These are phyloP conservation scores for Bombus balteatus DNA, from an alignment of 1,140 invertebrate genomes.

Conservation along the genomic window DNA sequence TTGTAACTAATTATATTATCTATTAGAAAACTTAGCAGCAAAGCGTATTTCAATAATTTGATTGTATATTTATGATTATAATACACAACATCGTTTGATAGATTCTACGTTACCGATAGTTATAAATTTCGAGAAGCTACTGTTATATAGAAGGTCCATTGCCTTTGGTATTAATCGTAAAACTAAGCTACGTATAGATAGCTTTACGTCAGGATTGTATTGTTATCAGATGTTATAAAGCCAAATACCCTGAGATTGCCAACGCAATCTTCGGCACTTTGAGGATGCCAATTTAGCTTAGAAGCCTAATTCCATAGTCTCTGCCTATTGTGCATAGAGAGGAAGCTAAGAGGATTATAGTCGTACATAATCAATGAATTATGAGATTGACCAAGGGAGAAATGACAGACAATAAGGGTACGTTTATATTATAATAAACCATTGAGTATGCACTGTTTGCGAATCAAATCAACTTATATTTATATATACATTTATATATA, in stretches of 20 bases:
- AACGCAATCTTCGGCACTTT: conserved; percentile 51
- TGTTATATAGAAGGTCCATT: too few species aligned
- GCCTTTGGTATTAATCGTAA: not conserved
- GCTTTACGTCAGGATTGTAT: not conserved
- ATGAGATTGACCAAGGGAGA: conserved; percentile 46
- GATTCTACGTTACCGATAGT: not conserved
- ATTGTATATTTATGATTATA: too few species aligned
- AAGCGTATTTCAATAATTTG: too few species aligned
- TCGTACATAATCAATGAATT: conserved; percentile 47
- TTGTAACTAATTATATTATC: too few species aligned
- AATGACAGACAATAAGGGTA: conserved; percentile 9
- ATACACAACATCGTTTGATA: not conserved
- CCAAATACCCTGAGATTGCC: not conserved
- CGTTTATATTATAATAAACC: not conserved
- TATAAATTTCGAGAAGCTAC: not conserved
- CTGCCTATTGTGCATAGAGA: conserved; percentile 37
- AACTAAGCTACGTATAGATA: not conserved
- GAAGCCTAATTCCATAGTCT: conserved; percentile 16
- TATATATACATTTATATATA: too few species aligned
- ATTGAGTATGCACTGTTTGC: not conserved
- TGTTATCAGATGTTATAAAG: conserved; percentile 13
- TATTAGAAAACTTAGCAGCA: too few species aligned
- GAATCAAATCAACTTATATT: not conserved
- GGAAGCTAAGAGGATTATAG: conserved; percentile 60
- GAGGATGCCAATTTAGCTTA: conserved; percentile 37